A percentile compares a stretch with the other conserved stretches of the same genome.
These are phyloP conservation scores for Globodera ellingtonae DNA, from an alignment of 1,140 invertebrate species.

Conservation along the genomic window DNA sequence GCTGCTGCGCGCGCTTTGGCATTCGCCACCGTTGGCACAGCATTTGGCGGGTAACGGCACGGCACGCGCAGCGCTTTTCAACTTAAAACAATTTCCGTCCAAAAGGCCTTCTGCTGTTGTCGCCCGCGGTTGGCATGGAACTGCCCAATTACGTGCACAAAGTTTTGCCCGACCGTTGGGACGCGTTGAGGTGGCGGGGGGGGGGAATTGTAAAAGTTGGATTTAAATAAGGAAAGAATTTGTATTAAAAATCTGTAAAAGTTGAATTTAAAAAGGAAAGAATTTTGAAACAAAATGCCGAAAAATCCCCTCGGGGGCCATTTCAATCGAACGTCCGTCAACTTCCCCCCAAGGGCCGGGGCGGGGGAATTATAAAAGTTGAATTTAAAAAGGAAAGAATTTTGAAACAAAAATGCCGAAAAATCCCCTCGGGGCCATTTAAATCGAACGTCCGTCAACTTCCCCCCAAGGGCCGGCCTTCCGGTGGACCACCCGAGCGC, in stretches of 20 bases:
- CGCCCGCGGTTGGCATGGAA: slow-evolving; percentile 34
- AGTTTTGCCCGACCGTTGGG: slow-evolving; percentile 27
- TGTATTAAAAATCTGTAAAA: too few species aligned
- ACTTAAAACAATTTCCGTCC: not conserved
- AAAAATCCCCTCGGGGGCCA: not conserved
- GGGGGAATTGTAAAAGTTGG: too few species aligned
- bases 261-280: too few species aligned
- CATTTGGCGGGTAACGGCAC: not conserved
- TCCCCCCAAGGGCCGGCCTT: not conserved
- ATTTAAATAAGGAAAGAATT: too few species aligned
- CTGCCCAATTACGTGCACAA: slow-evolving; percentile 34
- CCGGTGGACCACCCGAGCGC: slow-evolving; percentile 30
- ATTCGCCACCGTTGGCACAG: slow-evolving; percentile 2
- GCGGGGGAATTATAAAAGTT: too few species aligned
- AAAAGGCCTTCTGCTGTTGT: slow-evolving; percentile 32
- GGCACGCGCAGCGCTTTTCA: not conserved
- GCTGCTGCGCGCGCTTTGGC: slow-evolving; percentile 29
- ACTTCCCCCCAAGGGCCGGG: too few species aligned
- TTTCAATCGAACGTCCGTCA: too few species aligned
- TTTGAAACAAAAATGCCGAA: slow-evolving; percentile 3
- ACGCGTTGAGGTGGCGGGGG: slow-evolving; percentile 5
- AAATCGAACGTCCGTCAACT: not conserved
- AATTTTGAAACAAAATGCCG: not conserved
- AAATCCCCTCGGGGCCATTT: not conserved
- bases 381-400: too few species aligned